These are phyloP conservation scores for Ornithoptera priamus DNA, from an alignment of 2,888 invertebrate genomes.

Conservation along the genomic window DNA sequence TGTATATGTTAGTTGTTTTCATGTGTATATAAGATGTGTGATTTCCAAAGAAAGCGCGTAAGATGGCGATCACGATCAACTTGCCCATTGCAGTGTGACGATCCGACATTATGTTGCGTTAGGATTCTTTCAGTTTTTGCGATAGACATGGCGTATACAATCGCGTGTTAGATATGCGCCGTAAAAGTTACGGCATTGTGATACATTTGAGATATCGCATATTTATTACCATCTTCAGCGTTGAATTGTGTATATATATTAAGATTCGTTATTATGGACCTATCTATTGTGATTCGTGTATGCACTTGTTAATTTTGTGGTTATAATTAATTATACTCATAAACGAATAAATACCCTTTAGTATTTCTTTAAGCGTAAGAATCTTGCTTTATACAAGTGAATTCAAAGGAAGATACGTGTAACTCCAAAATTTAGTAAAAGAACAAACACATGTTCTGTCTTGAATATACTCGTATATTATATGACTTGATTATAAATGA, in stretches of 20 bases:
- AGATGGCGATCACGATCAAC: conserved; percentile 26
- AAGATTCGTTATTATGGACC: no score
- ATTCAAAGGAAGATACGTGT: no score
- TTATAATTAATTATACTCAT: no score
- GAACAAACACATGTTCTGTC: no score
- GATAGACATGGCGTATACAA: not conserved
- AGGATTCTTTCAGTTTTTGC: not conserved
- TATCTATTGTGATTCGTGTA: no score
- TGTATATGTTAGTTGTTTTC: not conserved
- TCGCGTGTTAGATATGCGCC: not conserved
- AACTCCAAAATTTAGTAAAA: no score
- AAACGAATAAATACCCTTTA: no score
- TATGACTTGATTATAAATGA: no score
- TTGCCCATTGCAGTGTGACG: conserved; percentile 28
- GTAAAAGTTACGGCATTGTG: not conserved
- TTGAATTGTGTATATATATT: not conserved
- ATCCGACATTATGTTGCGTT: conserved; percentile 25
- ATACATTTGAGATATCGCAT: not conserved
- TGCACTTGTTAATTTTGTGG: no score
- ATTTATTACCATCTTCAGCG: not conserved
- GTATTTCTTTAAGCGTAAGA: no score
- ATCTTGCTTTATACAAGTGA: no score
- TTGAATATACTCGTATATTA: no score
- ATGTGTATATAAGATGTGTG: conserved; percentile 18
- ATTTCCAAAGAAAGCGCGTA: conserved; percentile 31